Conservation (phyloP, 2,888 invertebrate genomes). For the Eremobia ochroleuca region DNA sequence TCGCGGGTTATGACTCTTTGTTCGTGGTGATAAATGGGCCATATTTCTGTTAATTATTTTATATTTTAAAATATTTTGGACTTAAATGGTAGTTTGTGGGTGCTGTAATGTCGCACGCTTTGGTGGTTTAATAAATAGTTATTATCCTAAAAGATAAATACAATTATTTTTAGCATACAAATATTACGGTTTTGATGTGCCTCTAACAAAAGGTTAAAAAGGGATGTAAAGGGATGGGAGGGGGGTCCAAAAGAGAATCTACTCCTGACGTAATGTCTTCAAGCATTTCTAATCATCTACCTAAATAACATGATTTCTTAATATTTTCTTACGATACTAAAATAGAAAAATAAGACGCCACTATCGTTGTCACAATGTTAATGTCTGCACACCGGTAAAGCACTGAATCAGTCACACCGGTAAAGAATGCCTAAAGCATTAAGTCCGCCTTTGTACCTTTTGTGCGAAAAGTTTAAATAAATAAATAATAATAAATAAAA, state of each 20-base stretch:
- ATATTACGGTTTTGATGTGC: not conserved
- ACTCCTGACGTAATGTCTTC: not conserved
- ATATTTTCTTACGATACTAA: not conserved
- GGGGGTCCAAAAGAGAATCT: not conserved
- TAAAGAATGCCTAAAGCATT: too few relatives aligned
- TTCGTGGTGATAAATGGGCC: constrained; percentile 46
- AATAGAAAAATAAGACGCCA: not conserved
- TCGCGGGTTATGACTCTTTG: constrained; percentile 52
- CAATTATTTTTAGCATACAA: not conserved
- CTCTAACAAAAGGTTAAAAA: too few relatives aligned
- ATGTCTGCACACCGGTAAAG: too few relatives aligned
- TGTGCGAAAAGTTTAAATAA: too few relatives aligned
- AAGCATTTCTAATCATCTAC: not conserved
- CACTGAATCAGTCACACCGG: too few relatives aligned
- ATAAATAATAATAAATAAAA: too few relatives aligned
- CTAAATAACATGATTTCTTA: not conserved
- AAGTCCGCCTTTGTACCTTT: too few relatives aligned
- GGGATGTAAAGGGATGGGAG: too few relatives aligned
- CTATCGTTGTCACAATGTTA: not conserved
- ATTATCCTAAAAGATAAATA: not conserved
- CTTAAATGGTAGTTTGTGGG: not conserved
- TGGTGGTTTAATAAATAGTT: not conserved
- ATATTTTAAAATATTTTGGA: constrained; percentile 8
- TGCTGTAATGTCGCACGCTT: not conserved
- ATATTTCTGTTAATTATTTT: constrained; percentile 42